phyloP scores from a whole-genome alignment of 2,888 invertebrate species.

The Stratiomys singularior region DNA sequence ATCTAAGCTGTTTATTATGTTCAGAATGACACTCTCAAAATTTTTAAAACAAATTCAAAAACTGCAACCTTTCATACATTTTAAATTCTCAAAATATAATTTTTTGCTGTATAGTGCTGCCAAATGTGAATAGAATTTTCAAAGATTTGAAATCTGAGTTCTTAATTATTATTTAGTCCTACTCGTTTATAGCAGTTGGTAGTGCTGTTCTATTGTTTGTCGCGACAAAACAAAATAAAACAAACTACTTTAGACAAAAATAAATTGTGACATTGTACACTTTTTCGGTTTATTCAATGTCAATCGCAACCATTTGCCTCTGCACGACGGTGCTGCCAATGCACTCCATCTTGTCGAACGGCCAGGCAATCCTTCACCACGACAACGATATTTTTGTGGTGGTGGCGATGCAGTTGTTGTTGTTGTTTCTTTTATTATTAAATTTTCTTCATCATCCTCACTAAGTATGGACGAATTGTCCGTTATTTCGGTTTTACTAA shows the following conservation, averaged over 20 bases:
- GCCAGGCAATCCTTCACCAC: constrained; percentile 83
- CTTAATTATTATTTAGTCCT: not conserved
- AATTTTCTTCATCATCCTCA: constrained; percentile 48
- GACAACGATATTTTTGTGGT: constrained; percentile 69
- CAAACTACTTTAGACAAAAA: constrained; percentile 61
- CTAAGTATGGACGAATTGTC: constrained; percentile 54
- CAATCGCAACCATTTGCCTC: constrained; percentile 85
- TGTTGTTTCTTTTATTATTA: constrained; percentile 50
- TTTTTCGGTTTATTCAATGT: constrained; percentile 65
- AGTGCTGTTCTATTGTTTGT: too few species aligned
- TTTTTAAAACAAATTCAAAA: too few species aligned
- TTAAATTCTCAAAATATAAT: too few species aligned
- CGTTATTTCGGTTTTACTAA: constrained; percentile 52
- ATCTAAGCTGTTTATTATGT: too few species aligned
- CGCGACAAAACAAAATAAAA: too few species aligned
- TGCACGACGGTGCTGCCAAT: constrained; percentile 85
- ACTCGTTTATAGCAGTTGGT: not conserved
- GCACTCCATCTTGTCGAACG: constrained; percentile 85
- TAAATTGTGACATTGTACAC: constrained; percentile 63
- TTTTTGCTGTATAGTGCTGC: too few species aligned
- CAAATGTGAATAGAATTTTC: too few species aligned
- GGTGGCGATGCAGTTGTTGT: constrained; percentile 55
- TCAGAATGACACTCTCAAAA: too few species aligned
- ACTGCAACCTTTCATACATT: too few species aligned
- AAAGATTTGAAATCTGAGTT: too few species aligned